Base-by-base conservation (phyloP, 2,797 vertebrate species). In the Myotis planiceps region DNA sequence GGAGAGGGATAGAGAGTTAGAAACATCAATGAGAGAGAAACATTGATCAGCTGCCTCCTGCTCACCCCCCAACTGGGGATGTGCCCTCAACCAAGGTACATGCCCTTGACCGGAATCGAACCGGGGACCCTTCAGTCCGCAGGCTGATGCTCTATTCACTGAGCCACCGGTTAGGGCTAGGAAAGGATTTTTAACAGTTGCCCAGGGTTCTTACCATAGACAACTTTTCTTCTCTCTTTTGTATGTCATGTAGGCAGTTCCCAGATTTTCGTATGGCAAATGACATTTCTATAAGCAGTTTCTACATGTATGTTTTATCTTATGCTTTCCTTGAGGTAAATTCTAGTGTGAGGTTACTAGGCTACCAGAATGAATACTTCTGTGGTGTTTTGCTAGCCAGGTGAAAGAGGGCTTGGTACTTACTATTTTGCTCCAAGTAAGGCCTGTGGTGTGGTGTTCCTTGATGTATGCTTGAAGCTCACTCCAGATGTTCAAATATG, bases 391-490 rank as follows among this genome's bases (percentile, higher is more conserved):
- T 58, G 81, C 53, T 9, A 10, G 8, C 1, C 0, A 2, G 16
- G n/a, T 27, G 9, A 78, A 45, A 32, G 42, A 58, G 27, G 37
- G 27, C 27, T 16, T 68, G 47, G 42, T 83, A 99, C 99, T 99
- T 97, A 99, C 99, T 34, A 96, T 99, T 97, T 99, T 99, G 98
- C 99, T 99, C 99, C 99, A 99, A 82, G 98, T 98, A 89, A 99
- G 99, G 89, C 99, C 99, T 18, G 99, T 99, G 72, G 99, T 99
- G 97, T 99, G 99, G 97, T 99, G 98, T 76, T 99, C 99, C 98
- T 99, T 99, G 98, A 99, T 99, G 94, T 99, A 99, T 29, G 98
- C 97, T 98, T 99, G 99, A 97, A 99, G 98, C 79, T 99, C 99
- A 21, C 98, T 99, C 99, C 99, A 99, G 98, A 99, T 99, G 53